These are phyloP conservation scores for Ceratotherium simum DNA, from an alignment of 2,113 vertebrate species.

Conservation along the genomic window DNA sequence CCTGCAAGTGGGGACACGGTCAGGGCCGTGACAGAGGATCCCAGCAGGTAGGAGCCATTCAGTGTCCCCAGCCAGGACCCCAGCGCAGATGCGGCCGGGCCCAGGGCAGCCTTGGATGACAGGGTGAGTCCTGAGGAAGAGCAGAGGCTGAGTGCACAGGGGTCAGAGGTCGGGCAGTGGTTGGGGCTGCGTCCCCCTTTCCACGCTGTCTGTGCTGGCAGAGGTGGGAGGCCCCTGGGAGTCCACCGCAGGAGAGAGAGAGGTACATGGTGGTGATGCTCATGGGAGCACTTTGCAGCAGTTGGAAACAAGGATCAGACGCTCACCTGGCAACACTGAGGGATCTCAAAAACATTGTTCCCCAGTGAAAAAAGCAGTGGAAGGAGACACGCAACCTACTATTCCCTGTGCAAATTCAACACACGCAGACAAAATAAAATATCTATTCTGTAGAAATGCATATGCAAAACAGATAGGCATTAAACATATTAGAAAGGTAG, in stretches of 20 bases:
- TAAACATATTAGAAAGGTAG: neutral
- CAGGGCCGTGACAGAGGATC: fast-evolving
- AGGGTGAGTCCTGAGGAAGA: neutral
- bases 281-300: neutral
- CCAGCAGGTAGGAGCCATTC: neutral
- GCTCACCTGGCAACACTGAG: neutral
- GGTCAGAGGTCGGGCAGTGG: neutral
- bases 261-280: fast-evolving
- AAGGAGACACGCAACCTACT: neutral
- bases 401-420: neutral
- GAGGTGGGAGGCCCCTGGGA: neutral
- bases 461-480: neutral
- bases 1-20: neutral
- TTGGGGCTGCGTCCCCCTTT: neutral
- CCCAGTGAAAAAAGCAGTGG: neutral
- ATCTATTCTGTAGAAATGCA: neutral
- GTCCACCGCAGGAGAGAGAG: neutral
- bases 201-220: neutral
- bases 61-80: neutral
- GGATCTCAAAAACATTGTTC: neutral
- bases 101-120: neutral
- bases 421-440: neutral
- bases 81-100: neutral
- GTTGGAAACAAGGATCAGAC: neutral
- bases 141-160: neutral